Evolutionary conservation across 2,888 invertebrate genomes (phyloP).

Genomic region (Zootermopsis nevadensis): DNA sequence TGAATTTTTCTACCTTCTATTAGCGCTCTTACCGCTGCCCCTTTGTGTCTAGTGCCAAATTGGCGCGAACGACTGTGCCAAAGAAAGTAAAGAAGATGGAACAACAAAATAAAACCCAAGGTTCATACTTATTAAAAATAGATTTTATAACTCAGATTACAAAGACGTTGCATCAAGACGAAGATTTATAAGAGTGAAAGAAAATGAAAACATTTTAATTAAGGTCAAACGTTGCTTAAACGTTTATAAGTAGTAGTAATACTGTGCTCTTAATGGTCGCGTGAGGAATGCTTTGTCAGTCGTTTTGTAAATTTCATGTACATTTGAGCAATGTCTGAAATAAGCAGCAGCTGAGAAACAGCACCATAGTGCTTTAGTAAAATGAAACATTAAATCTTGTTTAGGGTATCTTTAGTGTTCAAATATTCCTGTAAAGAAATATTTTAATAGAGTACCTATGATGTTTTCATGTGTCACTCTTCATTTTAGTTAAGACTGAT

Average conservation of each 20-base stretch:
- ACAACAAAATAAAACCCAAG: neutral
- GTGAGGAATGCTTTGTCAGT: too few species aligned
- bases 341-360: too few species aligned
- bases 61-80: neutral
- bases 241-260: neutral
- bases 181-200: neutral
- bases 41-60: constrained; percentile 1
- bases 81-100: neutral
- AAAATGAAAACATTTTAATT: constrained; percentile 10
- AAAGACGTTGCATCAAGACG: neutral
- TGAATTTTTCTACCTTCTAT: neutral
- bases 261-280: too few species aligned
- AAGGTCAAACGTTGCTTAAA: neutral
- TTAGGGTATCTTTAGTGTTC: too few species aligned
- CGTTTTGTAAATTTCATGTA: too few species aligned
- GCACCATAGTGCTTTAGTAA: too few species aligned
- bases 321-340: too few species aligned
- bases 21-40: neutral
- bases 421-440: too few species aligned
- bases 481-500: too few species aligned
- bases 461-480: too few species aligned
- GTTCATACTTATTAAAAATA: neutral
- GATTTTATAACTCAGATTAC: neutral
- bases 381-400: too few species aligned
- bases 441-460: too few species aligned